Conservation (phyloP, 1,140 invertebrate genomes). For the Glossosoma conforme region DNA sequence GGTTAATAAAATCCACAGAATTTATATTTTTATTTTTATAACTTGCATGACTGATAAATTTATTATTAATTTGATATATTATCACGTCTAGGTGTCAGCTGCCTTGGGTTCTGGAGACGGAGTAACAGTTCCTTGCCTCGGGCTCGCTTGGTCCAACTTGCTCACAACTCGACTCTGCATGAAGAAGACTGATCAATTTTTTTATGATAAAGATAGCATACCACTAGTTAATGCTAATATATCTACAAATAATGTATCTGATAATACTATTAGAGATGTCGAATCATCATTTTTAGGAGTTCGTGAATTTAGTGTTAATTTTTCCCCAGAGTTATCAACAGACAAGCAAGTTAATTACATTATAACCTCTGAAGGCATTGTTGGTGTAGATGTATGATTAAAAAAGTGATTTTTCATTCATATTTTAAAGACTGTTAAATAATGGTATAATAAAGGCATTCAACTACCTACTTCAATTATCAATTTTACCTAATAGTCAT, state of each 20-base stretch:
- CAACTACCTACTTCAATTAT: too few relatives aligned
- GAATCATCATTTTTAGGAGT: conserved; percentile 4
- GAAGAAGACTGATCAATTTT: conserved; percentile 18
- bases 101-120: neutral
- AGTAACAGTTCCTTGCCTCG: conserved; percentile 23
- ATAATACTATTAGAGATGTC: neutral
- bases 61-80: too few relatives aligned
- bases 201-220: conserved; percentile 1
- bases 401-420: neutral
- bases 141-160: conserved; percentile 27
- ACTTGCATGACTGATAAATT: too few relatives aligned
- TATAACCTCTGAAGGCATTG: conserved; percentile 15
- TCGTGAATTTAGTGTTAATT: conserved; percentile 18
- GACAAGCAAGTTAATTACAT: conserved; percentile 15
- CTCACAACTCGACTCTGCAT: conserved; percentile 21
- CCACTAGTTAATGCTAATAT: neutral
- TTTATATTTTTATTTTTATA: too few relatives aligned
- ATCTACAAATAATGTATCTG: neutral
- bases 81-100: conserved; percentile 24
- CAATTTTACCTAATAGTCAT: too few relatives aligned
- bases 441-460: too few relatives aligned
- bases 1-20: too few relatives aligned
- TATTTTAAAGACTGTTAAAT: too few relatives aligned
- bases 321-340: conserved; percentile 18
- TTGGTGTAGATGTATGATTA: conserved; percentile 12